Evolutionary conservation across 2,113 vertebrate species (phyloP), one percentile per base, ranked within the genome.

Genomic region (Cololabis saira): DNA sequence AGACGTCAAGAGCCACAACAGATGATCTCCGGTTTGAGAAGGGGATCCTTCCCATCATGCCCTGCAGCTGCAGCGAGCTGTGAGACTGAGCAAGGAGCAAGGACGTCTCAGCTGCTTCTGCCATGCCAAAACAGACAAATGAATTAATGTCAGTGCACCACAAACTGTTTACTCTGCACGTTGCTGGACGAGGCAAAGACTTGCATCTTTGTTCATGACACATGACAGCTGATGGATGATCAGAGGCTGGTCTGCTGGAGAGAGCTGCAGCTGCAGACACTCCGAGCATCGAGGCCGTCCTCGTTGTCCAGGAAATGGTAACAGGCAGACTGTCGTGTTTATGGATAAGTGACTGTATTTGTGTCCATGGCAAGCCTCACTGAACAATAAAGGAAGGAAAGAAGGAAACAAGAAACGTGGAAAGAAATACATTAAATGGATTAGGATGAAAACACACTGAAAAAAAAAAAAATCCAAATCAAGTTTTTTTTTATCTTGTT

Each of bases 401-500:
- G 5, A 45, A 45, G 15, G 40, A 55, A 27, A 8, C 4, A 14
- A 66, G 12, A 7, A 47, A 41, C 12, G 1, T 12, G 37, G 30
- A 49, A 27, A 27, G 5, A 47, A 52, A 15, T 5, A 40, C 49
- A 33, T n/a, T 1, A 62, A 17, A 12, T 27, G 21, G 8, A 33
- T 18, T 9, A 10, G 17, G 4, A 43, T n/a, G 2, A 33, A 17
- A 54, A 54, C 5, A 2, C 1, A n/a, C 2, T 0, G 8, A 33
- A 4, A 41, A 17, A 1, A 0, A 19, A 18, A 2, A 0, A 19
- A 18, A 1, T 3, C 1, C 14, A 71, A 14, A 30, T 45, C 3
- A 1, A 40, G n/a, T 48, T 17, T 43, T 30, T 49, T 49, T n/a
- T 22, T 3, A 1, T 37, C 12, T 2, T 2, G 22, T 71, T 30